phyloP scores from a whole-genome alignment of 1,140 invertebrate genomes.

The Drosophila nikananu region DNA sequence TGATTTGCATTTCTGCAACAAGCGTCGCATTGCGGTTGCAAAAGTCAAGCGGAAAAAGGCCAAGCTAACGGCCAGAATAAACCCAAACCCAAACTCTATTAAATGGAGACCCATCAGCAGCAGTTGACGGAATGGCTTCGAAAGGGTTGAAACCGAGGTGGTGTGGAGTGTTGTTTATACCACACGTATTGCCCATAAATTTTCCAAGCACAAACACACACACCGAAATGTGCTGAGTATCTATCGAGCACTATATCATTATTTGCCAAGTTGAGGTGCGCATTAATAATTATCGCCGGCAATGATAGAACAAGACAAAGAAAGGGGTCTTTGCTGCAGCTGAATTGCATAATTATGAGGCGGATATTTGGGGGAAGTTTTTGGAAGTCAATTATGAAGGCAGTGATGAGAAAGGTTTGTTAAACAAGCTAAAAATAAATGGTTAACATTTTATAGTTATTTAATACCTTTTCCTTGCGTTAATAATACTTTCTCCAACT shows the following conservation, averaged over 20 bases:
- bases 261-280: conserved; percentile 40
- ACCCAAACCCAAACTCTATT: conserved; percentile 3
- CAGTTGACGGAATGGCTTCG: conserved; percentile 7
- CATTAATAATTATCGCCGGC: conserved; percentile 40
- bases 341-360: conserved; percentile 11
- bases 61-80: conserved; percentile 20
- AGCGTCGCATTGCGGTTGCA: conserved; percentile 50
- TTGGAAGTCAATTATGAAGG: background rate
- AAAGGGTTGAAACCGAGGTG: background rate
- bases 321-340: background rate
- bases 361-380: conserved; percentile 22
- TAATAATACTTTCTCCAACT: background rate
- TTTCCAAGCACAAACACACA: conserved; percentile 10
- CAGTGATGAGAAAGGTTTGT: background rate
- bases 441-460: no score
- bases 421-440: no score
- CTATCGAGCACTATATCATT: conserved; percentile 39
- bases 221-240: conserved; percentile 29
- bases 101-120: conserved; percentile 9
- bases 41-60: conserved; percentile 29
- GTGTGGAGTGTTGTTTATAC: conserved; percentile 11
- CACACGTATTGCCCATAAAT: conserved; percentile 46
- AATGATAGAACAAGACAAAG: background rate
- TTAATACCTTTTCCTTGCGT: background rate
- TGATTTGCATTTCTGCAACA: conserved; percentile 51